Evolutionary conservation across 2,797 vertebrate genomes (phyloP).

Genomic region (Enteromius mattozi): DNA sequence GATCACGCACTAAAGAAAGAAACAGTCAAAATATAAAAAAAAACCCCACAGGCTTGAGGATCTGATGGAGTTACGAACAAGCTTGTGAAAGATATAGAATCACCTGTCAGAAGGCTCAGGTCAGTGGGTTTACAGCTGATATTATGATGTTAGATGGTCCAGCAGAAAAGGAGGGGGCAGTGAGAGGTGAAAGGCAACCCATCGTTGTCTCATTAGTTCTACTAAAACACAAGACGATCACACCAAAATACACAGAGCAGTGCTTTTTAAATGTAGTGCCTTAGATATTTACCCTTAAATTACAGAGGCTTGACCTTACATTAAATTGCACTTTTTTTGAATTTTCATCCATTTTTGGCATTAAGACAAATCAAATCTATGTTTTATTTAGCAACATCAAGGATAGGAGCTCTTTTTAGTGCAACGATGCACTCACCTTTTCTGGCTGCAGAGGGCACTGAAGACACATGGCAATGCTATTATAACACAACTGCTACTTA

Average conservation of each 20-base stretch:
- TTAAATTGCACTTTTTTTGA: no score
- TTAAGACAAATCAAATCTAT: not conserved
- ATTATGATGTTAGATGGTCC: conserved; percentile 62
- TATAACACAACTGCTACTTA: conserved; percentile 38
- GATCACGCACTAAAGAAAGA: conserved; percentile 33
- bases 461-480: conserved; percentile 76
- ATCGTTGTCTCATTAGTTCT: conserved; percentile 30
- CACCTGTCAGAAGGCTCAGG: conserved; percentile 55
- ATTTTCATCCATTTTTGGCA: not conserved
- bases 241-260: not conserved
- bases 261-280: not conserved
- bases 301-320: not conserved
- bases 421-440: conserved; percentile 46
- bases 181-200: conserved; percentile 54
- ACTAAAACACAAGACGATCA: not conserved
- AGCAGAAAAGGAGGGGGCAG: conserved; percentile 51
- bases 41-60: conserved; percentile 38
- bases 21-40: conserved; percentile 32
- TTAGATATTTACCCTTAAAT: not conserved
- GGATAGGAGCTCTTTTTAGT: conserved; percentile 25
- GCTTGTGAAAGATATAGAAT: conserved; percentile 54
- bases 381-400: conserved; percentile 25
- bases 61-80: conserved; percentile 50
- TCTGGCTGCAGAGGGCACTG: conserved; percentile 84
- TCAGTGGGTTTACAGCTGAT: conserved; percentile 65